Percentiles rank a stretch among this genome's conserved stretches.
phyloP scores from a whole-genome alignment of 2,888 invertebrate species.

The Cristatella mucedo region DNA sequence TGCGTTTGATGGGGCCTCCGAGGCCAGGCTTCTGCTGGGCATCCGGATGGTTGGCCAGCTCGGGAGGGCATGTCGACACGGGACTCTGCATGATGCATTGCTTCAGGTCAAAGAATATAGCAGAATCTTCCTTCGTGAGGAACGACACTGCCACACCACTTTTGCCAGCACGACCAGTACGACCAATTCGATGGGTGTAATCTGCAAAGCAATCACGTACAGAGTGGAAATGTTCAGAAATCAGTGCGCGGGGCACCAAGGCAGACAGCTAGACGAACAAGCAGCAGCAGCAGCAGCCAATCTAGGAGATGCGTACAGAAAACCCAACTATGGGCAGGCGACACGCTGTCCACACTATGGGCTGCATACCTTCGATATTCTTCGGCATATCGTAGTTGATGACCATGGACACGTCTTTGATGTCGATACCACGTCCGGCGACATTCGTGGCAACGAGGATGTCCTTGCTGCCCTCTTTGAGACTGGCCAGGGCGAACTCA shows the following conservation, averaged over 20 bases:
- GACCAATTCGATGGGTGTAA: slow-evolving; percentile 69
- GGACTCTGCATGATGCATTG: slow-evolving; percentile 68
- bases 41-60: slow-evolving; percentile 91
- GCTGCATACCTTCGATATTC: slow-evolving; percentile 62
- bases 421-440: slow-evolving; percentile 98
- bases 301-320: no score
- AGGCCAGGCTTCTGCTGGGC: slow-evolving; percentile 93
- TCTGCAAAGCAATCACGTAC: no score
- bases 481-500: slow-evolving; percentile 88
- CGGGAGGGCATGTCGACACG: slow-evolving; percentile 83
- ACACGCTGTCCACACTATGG: slow-evolving; percentile 9
- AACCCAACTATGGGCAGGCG: no score
- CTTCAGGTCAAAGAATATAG: slow-evolving; percentile 88
- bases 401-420: slow-evolving; percentile 95
- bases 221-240: no score
- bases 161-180: slow-evolving; percentile 97
- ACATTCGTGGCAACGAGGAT: slow-evolving; percentile 98
- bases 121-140: slow-evolving; percentile 87
- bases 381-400: slow-evolving; percentile 99
- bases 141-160: slow-evolving; percentile 88
- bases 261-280: no score
- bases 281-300: no score
- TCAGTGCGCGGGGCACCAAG: no score
- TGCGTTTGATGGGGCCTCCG: slow-evolving; percentile 68
- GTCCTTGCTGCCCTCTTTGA: slow-evolving; percentile 88